Evolutionary conservation across 2,888 invertebrate genomes (phyloP).

Genomic region (Rosalia funebris): DNA sequence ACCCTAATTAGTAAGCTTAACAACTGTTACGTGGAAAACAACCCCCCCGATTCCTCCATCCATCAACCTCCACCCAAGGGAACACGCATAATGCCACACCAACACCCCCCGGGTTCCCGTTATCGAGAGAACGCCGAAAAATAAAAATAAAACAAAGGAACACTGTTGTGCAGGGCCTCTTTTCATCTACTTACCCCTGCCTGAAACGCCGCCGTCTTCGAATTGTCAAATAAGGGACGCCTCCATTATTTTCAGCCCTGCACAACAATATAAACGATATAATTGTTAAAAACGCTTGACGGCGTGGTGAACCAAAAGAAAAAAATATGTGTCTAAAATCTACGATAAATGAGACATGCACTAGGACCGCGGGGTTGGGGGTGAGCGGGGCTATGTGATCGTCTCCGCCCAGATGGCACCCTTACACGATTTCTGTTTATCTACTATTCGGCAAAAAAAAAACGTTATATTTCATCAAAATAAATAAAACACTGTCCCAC

Average conservation of each 20-base stretch:
- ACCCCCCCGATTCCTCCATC: too few relatives aligned
- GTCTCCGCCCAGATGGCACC: too few relatives aligned
- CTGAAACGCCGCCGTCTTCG: constrained; percentile 64
- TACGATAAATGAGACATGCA: constrained; percentile 10
- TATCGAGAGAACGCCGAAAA: constrained; percentile 17
- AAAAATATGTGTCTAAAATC: constrained; percentile 1
- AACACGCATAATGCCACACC: too few relatives aligned
- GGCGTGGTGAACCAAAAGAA: constrained; percentile 4
- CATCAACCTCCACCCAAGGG: too few relatives aligned
- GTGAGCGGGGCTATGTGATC: neutral
- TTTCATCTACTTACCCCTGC: constrained; percentile 61
- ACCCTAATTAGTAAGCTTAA: too few relatives aligned
- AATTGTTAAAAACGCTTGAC: constrained; percentile 4
- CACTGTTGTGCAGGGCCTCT: constrained; percentile 60
- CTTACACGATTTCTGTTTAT: too few relatives aligned
- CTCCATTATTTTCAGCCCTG: constrained; percentile 72
- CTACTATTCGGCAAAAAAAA: too few relatives aligned
- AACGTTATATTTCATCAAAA: too few relatives aligned
- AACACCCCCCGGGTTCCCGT: constrained; percentile 17
- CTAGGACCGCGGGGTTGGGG: neutral
- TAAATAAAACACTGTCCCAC: too few relatives aligned
- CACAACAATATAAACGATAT: constrained; percentile 60
- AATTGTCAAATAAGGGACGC: constrained; percentile 68
- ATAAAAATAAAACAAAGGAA: constrained; percentile 33
- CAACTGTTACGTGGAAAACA: too few relatives aligned